Conservation (phyloP, 2,797 vertebrate genomes). For the Darevskia nairensis region DNA sequence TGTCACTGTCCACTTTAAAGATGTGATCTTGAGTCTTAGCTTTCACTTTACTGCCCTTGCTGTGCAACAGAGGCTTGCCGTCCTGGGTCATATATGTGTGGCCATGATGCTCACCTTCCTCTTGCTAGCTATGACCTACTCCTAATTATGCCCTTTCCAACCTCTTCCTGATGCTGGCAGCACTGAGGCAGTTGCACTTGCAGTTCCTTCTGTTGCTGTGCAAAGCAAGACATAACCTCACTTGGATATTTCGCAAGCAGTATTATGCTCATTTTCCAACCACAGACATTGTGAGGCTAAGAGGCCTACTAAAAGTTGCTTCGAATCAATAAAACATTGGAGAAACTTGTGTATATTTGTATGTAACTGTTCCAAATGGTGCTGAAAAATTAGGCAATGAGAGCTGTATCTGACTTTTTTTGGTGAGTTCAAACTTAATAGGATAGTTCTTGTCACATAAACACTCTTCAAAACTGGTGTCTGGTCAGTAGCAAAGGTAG, state of each 20-base stretch:
- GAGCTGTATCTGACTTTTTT: background rate
- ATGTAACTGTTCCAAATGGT: background rate
- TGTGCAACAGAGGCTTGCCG: background rate
- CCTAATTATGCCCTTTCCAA: background rate
- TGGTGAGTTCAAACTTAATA: background rate
- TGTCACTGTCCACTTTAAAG: background rate
- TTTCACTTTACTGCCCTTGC: background rate
- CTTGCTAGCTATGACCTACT: background rate
- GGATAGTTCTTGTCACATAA: background rate
- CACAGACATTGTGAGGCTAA: background rate
- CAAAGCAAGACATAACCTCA: background rate
- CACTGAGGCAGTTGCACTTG: background rate
- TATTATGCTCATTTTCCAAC: background rate
- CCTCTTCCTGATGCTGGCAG: background rate
- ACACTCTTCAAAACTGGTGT: background rate
- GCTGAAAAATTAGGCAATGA: background rate
- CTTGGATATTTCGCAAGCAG: background rate
- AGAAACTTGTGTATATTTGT: background rate
- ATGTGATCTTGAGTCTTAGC: background rate
- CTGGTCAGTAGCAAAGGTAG: background rate
- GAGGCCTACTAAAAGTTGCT: background rate
- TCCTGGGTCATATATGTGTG: background rate
- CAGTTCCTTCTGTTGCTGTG: slow-evolving; percentile 1
- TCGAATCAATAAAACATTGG: background rate
- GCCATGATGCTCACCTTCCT: background rate